Base-by-base conservation (phyloP, 2,797 vertebrate genomes). In the Cheracebus regulus region DNA sequence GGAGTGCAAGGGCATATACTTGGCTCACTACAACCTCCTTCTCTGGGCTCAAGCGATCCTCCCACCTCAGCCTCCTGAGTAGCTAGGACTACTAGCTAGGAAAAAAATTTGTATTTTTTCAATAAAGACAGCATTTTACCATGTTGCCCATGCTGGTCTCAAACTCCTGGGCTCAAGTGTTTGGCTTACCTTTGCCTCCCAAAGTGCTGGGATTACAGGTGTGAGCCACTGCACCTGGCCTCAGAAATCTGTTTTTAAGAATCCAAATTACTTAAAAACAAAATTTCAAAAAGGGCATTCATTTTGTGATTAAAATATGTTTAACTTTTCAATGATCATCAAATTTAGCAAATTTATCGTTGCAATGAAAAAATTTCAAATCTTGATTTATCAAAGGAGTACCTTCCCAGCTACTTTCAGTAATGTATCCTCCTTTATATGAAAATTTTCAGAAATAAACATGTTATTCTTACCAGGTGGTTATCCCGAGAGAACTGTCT, bases 321-420 rank as follows among this genome's bases (percentile, higher is more conserved):
- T 73, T 93, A 75, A 48, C 19, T 61, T 96, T 96, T 96, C n/a
- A 93, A n/a, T 72, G 44, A 86, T 70, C 13, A 70, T 79, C 36
- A 39, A 80, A 88, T 84, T 97, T 86, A 88, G 61, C 24, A 84
- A 85, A 84, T 76, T 90, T 30, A 78, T 44, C 48, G 91, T 39
- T 96, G 1, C 15, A 94, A 50, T 79, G 46, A 94, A 20, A 19
- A 61, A 92, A 72, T 82, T 97, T 90, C 26, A 97, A 83, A 87
- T 88, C 22, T 39, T 75, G 26, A 86, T 41, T 97, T 87, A 61
- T 55, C 44, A 92, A 83, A 20, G 50, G 26, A 14, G 83, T 57
- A 83, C 11, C 44, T 78, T 75, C 14, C 85, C 48, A 95, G 61
- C 70, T 88, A 92, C 20, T 79, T 79, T 28, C 22, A 81, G 50